Base-by-base conservation (phyloP, 2,113 vertebrate species). In the Poicephalus gulielmi region DNA sequence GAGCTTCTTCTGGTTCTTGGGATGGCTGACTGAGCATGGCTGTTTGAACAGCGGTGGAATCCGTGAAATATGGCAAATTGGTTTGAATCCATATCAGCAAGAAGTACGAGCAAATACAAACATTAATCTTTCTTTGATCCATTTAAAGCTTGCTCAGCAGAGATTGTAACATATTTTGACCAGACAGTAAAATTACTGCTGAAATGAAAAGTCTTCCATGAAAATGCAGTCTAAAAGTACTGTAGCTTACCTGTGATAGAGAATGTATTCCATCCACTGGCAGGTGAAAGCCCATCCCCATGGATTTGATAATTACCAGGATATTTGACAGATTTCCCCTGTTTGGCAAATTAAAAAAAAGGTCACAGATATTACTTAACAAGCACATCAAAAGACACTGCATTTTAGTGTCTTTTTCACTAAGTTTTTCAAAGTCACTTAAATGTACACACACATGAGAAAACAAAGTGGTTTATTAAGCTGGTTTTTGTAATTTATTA, bases 241-340 rank as follows among this genome's bases (percentile, higher is more conserved):
- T 60, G 43, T 28, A 63, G 89, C 98, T 83, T 97, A 99, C 99
- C 98, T 98, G 98, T 80, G 98, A 98, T 20, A 99, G 97, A 35
- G 98, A 99, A 67, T 98, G 98, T 77, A 99, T 98, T 84, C 99
- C 99, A 50, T 99, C 98, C 22, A 99, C 99, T 39, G 99, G 99
- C 9, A 99, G 98, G 88, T 99, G 99, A 97, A 99, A 99, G 8
- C 99, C 99, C 98, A 99, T 99, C 75, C 99, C 99, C 94, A 99
- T 91, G 53, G 99, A 99, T 96, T 99, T 99, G 92, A 99, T 98
- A 95, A 99, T 98, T 96, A 99, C 99, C 95, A 98, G 92, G 87
- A 99, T 98, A 86, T 99, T 98, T 69, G 97, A 96, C 24, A 99
- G 98, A 76, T 98, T 98, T 98, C 98, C 98, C 86, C 99, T 99